phyloP scores from a whole-genome alignment of 2,113 vertebrate genomes.

The Tricholaema leucomelas region DNA sequence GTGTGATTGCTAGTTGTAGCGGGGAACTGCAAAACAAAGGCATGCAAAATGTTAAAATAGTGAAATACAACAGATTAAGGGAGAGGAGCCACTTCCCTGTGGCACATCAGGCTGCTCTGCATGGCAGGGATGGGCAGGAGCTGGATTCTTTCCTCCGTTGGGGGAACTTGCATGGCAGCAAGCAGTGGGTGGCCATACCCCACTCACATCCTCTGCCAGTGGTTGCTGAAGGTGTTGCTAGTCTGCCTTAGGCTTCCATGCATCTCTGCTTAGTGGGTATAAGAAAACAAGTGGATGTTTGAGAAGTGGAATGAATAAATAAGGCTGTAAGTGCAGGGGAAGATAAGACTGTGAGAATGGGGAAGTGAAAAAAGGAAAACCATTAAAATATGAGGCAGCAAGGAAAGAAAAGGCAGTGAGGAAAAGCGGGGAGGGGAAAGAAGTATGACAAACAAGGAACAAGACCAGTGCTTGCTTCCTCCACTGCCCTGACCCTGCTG shows the following conservation, averaged over 20 bases:
- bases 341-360: neutral
- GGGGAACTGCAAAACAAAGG: neutral
- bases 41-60: neutral
- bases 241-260: neutral
- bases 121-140: neutral
- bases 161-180: neutral
- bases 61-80: neutral
- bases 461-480: neutral
- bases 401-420: neutral
- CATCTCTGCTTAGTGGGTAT: neutral
- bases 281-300: neutral
- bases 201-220: neutral
- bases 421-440: neutral
- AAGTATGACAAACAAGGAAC: neutral
- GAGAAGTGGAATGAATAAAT: neutral
- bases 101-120: neutral
- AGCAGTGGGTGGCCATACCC: neutral
- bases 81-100: neutral
- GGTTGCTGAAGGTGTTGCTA: neutral
- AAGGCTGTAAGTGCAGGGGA: neutral
- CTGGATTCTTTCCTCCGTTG: neutral
- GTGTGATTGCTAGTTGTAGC: neutral
- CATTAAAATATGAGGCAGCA: neutral
- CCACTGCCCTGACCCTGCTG: neutral
- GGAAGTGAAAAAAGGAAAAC: neutral